These are phyloP conservation scores for Solenodon paradoxus DNA, from an alignment of 2,113 vertebrate species.

Conservation along the genomic window DNA sequence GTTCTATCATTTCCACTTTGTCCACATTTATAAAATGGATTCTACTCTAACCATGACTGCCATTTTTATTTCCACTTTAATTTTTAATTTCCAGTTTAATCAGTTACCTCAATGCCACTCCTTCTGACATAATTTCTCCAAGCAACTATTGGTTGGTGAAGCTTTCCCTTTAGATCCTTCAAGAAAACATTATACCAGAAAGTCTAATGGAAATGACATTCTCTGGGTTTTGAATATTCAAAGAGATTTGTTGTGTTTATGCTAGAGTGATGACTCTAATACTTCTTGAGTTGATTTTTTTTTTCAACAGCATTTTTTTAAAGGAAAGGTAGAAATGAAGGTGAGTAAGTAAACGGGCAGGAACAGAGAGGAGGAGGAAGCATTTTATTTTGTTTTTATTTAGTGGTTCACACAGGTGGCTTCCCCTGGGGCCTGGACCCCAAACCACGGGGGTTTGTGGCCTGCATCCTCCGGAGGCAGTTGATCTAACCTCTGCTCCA, in stretches of 20 bases:
- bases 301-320: too few species aligned
- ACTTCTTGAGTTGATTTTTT: neutral
- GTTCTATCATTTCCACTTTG: neutral
- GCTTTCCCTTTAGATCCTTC: neutral
- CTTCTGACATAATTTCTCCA: neutral
- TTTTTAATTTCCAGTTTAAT: neutral
- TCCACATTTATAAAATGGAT: neutral
- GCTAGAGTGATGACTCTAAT: neutral
- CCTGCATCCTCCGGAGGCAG: too few species aligned
- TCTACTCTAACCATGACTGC: neutral
- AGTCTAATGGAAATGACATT: neutral
- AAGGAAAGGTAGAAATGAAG: too few species aligned
- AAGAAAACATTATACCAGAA: neutral
- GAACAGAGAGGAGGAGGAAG: too few species aligned
- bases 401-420: too few species aligned
- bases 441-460: too few species aligned
- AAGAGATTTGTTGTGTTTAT: neutral
- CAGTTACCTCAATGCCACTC: neutral
- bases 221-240: neutral
- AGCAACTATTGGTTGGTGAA: neutral
- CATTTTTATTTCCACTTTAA: neutral
- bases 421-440: too few species aligned
- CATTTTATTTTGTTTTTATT: too few species aligned
- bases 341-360: too few species aligned
- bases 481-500: too few species aligned